phyloP scores from a whole-genome alignment of 2,113 vertebrate species.

The Empidonax alnorum region DNA sequence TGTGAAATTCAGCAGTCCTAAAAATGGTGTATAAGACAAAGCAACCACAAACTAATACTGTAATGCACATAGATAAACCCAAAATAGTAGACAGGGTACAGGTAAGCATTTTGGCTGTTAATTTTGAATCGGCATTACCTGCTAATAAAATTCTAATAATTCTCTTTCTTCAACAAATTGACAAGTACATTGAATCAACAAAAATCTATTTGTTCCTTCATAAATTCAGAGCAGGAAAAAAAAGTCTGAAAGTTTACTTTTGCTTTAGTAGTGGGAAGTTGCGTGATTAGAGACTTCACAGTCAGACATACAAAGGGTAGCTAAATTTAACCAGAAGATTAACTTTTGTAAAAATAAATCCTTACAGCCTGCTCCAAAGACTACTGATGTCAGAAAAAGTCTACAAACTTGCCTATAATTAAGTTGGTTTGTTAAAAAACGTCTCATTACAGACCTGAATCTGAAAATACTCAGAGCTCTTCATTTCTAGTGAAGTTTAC shows the following conservation, averaged over 20 bases:
- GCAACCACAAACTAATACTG: not conserved
- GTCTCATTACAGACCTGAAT: not conserved
- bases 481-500: not conserved
- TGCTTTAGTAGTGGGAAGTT: not conserved
- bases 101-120: not conserved
- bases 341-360: not conserved
- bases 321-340: slow-evolving; percentile 11
- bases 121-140: fast-evolving
- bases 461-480: not conserved
- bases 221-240: not conserved
- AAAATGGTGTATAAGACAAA: not conserved
- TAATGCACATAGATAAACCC: not conserved
- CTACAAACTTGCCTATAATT: not conserved
- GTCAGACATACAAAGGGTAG: not conserved
- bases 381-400: not conserved
- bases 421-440: not conserved
- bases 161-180: not conserved
- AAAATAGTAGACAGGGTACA: not conserved
- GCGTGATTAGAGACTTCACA: slow-evolving; percentile 9
- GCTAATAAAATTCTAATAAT: not conserved
- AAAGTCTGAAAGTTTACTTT: not conserved
- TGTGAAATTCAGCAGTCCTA: not conserved
- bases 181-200: not conserved
- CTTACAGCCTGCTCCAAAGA: not conserved
- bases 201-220: not conserved